Evolutionary conservation across 2,888 invertebrate genomes (phyloP).

Genomic region (Micoletzkya japonica): DNA sequence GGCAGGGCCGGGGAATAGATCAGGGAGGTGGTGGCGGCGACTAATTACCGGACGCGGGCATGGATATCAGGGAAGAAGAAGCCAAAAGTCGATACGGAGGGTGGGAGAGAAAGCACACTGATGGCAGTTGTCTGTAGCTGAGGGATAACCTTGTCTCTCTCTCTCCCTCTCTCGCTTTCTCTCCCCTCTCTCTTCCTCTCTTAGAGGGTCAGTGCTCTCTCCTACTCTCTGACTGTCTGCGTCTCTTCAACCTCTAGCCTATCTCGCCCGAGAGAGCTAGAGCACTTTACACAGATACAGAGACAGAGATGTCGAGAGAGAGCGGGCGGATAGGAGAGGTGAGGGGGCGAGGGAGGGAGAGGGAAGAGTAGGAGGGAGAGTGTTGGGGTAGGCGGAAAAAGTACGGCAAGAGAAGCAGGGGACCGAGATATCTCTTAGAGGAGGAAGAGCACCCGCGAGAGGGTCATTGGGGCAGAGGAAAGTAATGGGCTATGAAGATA

Average conservation of each 20-base stretch:
- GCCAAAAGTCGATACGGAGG: not conserved
- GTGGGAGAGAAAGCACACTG: not conserved
- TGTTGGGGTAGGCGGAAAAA: not conserved
- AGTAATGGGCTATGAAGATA: too few species aligned
- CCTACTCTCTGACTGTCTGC: conserved; percentile 29
- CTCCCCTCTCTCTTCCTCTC: not conserved
- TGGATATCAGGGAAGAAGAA: not conserved
- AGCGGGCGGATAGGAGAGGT: not conserved
- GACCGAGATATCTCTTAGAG: not conserved
- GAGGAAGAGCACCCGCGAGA: conserved; percentile 1
- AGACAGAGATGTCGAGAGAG: not conserved
- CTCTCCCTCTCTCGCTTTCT: conserved; percentile 12
- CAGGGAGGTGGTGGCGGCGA: conserved; percentile 32
- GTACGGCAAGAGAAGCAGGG: not conserved
- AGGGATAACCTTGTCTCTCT: not conserved
- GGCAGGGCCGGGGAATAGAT: not conserved
- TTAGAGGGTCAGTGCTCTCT: not conserved
- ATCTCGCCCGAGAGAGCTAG: not conserved
- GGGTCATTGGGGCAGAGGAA: not conserved
- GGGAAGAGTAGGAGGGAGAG: not conserved
- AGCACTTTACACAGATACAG: conserved; percentile 10
- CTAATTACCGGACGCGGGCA: not conserved
- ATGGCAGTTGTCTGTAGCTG: conserved; percentile 5
- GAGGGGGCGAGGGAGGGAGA: conserved; percentile 1
- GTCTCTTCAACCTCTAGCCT: conserved; percentile 22